Evolutionary conservation across 2,888 invertebrate species (phyloP), one percentile per base, ranked within the genome.

Genomic region (Drosophila lutescens): DNA sequence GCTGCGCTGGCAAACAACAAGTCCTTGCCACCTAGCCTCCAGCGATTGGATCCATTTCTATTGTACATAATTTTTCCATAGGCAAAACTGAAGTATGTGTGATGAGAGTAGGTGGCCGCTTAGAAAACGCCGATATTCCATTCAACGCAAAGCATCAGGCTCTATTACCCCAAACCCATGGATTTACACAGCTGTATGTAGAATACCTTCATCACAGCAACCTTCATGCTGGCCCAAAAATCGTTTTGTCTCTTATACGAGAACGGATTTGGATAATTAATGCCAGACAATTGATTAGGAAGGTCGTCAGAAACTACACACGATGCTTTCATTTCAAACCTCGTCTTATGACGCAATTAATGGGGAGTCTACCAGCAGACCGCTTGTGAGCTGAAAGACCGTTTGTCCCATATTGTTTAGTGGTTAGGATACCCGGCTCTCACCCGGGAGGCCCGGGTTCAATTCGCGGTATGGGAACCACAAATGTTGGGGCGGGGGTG

Each of bases 281-380:
- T 20, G 20, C 20, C 2, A 43, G 15, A 43, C 43, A 43, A 60
- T 20, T 20, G 20, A 20, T 20, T 2, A 20, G 20, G 20, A 20
- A 20, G 20, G 20, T 20, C 20, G 20, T 20, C 20, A 20, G 20
- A 20, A 20, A 20, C 20, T 76, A 68, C 54, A 41, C 63, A 1
- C 62, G 49, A 38, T 74, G 74, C 34, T 69, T 72, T 32, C 59
- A 66, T 13, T 67, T 67, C n/a, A 66, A 58, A 9, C 76, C 74
- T 9, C 56, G 43, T 46, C 43, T 73, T 6, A 1, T 67, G 9
- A 43, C 57, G 13, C 71, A 77, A 60, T 62, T 71, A 2, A 74
- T 74, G 73, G 74, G 71, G 7, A 41, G 69, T 56, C 54, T 77
- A n/a, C 70, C 72, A 20, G 56, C 61, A 17, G 60, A 70, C 34